phyloP scores from a whole-genome alignment of 2,797 vertebrate species.

The Sebastes taczanowskii region DNA sequence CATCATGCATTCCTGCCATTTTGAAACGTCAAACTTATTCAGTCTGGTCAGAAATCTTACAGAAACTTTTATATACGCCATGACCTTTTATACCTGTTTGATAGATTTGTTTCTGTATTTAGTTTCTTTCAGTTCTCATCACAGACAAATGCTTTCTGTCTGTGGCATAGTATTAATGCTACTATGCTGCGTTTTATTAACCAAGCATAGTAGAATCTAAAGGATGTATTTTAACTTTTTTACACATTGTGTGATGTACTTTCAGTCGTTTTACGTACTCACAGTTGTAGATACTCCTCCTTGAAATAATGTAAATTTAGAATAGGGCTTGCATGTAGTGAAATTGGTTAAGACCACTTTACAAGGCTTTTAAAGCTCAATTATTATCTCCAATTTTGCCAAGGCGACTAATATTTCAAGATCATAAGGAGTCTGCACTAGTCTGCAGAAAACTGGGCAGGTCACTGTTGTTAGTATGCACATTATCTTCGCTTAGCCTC shows the following conservation, averaged over 20 bases:
- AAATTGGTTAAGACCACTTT: no score
- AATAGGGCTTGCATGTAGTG: no score
- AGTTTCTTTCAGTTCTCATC: background rate
- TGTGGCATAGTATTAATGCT: background rate
- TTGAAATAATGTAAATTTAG: no score
- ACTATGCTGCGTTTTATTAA: background rate
- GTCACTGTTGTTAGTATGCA: background rate
- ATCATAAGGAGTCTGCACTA: background rate
- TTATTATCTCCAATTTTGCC: no score
- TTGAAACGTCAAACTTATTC: conserved; percentile 36
- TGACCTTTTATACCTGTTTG: background rate
- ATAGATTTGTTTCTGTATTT: background rate
- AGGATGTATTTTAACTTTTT: background rate
- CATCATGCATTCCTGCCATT: conserved; percentile 50
- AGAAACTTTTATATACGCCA: background rate
- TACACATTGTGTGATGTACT: background rate
- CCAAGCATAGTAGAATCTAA: background rate
- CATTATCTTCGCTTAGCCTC: background rate
- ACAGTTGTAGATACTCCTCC: no score
- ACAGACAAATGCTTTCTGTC: background rate
- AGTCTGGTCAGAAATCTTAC: background rate
- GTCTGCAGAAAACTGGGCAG: background rate
- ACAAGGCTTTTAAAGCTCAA: no score
- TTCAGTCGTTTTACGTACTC: background rate
- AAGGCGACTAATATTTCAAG: background rate